A percentile compares a stretch with the other conserved stretches of the same genome.
phyloP scores from a whole-genome alignment of 64 coral and sea anemone species.

The Actinia equina region DNA sequence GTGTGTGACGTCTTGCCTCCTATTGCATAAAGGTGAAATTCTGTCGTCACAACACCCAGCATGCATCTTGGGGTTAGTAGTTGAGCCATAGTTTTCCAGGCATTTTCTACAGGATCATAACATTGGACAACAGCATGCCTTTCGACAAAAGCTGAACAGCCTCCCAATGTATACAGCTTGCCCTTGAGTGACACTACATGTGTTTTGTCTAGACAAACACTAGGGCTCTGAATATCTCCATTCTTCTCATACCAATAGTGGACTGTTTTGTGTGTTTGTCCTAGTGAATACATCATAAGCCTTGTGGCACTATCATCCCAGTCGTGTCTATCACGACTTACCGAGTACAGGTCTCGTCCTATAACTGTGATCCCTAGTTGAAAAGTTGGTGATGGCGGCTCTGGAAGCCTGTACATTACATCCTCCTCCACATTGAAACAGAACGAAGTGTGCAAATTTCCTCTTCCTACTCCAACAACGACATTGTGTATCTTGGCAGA shows the following conservation, averaged over 20 bases:
- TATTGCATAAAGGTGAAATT: constrained; percentile 41
- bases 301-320: constrained; percentile 2
- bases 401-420: constrained; percentile 17
- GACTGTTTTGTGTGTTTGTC: constrained; percentile 11
- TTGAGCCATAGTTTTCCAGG: constrained; percentile 31
- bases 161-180: constrained; percentile 56
- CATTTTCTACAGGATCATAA: constrained; percentile 36
- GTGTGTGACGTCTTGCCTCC: constrained; percentile 27
- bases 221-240: background rate
- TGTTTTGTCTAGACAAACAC: background rate
- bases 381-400: background rate
- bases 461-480: constrained; percentile 34
- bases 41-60: constrained; percentile 25
- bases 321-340: constrained; percentile 34
- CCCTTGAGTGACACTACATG: constrained; percentile 29
- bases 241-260: background rate
- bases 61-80: constrained; percentile 21
- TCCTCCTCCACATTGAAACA: constrained; percentile 41
- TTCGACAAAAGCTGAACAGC: background rate
- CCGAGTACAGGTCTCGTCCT: constrained; percentile 38
- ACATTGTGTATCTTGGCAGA: constrained; percentile 50
- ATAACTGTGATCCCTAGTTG: constrained; percentile 13
- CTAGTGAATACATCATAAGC: background rate
- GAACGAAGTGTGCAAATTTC: constrained; percentile 28
- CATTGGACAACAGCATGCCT: constrained; percentile 29